Evolutionary conservation across 2,888 invertebrate species (phyloP).

Genomic region (Limnephilus rhombicus): DNA sequence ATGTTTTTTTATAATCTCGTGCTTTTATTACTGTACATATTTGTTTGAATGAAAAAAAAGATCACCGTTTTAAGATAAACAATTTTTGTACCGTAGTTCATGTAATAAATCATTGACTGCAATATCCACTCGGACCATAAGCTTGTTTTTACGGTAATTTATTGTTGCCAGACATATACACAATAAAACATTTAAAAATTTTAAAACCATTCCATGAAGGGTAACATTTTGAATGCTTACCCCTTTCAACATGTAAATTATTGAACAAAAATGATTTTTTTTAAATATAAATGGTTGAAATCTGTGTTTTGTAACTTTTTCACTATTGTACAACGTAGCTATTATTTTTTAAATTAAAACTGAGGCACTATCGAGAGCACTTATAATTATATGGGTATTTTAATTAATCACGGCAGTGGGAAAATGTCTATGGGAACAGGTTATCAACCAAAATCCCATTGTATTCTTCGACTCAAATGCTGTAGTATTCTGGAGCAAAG

Average conservation of each 20-base stretch:
- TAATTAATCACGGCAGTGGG: constrained; percentile 47
- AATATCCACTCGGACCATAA: background rate
- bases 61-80: background rate
- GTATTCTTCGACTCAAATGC: constrained; percentile 79
- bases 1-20: background rate
- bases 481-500: constrained; percentile 94
- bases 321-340: background rate
- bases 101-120: background rate
- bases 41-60: background rate
- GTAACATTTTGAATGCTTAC: background rate
- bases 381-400: constrained; percentile 54
- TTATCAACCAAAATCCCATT: constrained; percentile 77
- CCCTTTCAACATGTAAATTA: background rate
- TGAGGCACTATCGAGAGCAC: constrained; percentile 66
- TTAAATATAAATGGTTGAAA: background rate
- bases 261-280: background rate
- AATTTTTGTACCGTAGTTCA: background rate
- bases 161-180: no score
- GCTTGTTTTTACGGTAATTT: no score
- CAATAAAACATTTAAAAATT: background rate
- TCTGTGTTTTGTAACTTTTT: background rate
- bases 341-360: constrained; percentile 41
- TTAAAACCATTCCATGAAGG: background rate
- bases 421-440: constrained; percentile 74
- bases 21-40: background rate